phyloP scores from a whole-genome alignment of 2,113 vertebrate genomes.

The Quiscalus mexicanus region DNA sequence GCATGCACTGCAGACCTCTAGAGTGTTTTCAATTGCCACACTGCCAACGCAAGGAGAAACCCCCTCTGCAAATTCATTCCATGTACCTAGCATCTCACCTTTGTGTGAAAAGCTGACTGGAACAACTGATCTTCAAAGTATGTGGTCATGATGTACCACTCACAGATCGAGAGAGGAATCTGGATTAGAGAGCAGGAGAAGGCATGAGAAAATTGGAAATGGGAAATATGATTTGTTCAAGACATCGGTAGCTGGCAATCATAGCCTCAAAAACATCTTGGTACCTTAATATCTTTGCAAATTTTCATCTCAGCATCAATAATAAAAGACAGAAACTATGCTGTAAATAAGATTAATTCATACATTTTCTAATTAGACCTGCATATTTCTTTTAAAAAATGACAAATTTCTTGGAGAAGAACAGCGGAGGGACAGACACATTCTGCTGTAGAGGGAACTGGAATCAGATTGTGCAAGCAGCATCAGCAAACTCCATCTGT shows the following conservation, averaged over 20 bases:
- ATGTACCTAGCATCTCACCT: neutral
- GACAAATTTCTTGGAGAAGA: neutral
- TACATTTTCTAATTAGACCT: neutral
- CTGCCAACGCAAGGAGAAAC: neutral
- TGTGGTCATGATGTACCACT: neutral
- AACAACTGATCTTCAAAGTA: neutral
- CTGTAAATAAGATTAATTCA: neutral
- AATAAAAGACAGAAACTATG: neutral
- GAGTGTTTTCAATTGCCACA: neutral
- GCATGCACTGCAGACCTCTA: neutral
- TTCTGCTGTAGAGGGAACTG: neutral
- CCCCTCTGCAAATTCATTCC: neutral
- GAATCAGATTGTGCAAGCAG: neutral
- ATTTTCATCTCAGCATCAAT: neutral
- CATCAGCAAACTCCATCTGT: neutral
- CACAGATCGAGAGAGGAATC: neutral
- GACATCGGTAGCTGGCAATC: fast-evolving
- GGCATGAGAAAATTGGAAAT: neutral
- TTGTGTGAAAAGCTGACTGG: neutral
- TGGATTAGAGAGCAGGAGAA: neutral
- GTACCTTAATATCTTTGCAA: neutral
- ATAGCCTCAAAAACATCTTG: neutral
- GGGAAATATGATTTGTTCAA: neutral
- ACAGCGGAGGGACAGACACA: neutral
- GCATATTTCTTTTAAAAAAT: neutral